Percentiles rank a stretch among this genome's conserved stretches.
Evolutionary conservation across 2,113 vertebrate genomes (phyloP).

Genomic region (Tragelaphus strepsiceros): DNA sequence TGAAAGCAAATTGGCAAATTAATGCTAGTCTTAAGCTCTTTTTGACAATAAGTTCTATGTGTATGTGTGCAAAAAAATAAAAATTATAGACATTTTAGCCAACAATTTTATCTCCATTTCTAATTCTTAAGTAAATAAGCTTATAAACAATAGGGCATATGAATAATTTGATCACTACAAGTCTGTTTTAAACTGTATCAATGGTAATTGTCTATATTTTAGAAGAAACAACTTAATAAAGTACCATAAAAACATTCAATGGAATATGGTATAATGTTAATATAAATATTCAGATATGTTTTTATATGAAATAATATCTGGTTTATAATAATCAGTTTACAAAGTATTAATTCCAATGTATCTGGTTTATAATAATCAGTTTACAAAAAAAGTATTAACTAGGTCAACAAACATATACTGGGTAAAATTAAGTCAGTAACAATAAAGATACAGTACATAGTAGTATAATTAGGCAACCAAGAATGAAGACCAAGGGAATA

Average conservation of each 20-base stretch:
- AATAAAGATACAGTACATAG: no score
- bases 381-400: not conserved
- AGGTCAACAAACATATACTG: not conserved
- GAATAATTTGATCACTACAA: not conserved
- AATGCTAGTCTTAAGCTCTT: not conserved
- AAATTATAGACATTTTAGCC: not conserved
- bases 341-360: no score
- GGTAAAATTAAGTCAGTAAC: not conserved
- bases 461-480: not conserved
- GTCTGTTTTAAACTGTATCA: not conserved
- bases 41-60: not conserved
- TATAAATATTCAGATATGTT: not conserved
- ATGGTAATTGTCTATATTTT: not conserved
- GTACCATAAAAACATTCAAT: not conserved
- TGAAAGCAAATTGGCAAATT: not conserved
- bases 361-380: not conserved
- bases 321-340: not conserved
- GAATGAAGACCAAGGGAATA: not conserved
- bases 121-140: not conserved
- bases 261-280: not conserved
- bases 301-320: not conserved
- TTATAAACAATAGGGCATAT: not conserved
- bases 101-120: not conserved
- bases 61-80: not conserved
- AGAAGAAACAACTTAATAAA: not conserved